Conservation (phyloP, 2,113 vertebrate species). For the Tetrax tetrax region DNA sequence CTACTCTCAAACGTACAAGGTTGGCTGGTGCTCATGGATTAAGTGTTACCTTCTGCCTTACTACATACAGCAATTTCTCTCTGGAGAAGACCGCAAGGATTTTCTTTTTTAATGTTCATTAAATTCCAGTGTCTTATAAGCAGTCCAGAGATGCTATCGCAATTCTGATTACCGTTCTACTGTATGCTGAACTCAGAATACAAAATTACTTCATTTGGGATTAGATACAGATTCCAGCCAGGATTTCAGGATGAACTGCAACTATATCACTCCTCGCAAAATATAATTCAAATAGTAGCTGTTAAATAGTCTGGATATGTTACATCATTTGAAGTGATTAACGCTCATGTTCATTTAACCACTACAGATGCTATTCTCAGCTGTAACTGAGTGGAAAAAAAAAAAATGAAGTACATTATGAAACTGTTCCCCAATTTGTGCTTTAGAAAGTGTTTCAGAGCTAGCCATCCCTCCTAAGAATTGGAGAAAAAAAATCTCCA, state of each 20-base stretch:
- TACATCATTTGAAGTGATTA: conserved; percentile 2
- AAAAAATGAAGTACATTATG: neutral
- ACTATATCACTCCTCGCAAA: neutral
- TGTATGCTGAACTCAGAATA: neutral
- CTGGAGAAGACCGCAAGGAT: neutral
- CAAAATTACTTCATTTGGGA: neutral
- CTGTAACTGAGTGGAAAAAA: neutral
- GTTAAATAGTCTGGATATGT: neutral
- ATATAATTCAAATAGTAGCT: neutral
- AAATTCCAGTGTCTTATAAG: neutral
- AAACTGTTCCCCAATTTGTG: neutral
- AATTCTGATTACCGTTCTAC: neutral
- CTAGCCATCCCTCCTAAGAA: neutral
- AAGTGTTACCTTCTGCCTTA: neutral
- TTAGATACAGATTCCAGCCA: neutral
- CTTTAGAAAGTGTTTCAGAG: neutral
- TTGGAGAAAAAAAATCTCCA: neutral
- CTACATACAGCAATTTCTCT: neutral
- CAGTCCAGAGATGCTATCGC: neutral
- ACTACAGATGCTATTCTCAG: neutral
- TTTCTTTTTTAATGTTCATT: neutral
- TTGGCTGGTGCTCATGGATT: neutral
- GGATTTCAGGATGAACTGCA: neutral
- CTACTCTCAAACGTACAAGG: neutral
- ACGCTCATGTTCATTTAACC: neutral